Evolutionary conservation across 2,113 vertebrate genomes (phyloP), one percentile per base, ranked within the genome.

Genomic region (Gallinago paraguaiae): DNA sequence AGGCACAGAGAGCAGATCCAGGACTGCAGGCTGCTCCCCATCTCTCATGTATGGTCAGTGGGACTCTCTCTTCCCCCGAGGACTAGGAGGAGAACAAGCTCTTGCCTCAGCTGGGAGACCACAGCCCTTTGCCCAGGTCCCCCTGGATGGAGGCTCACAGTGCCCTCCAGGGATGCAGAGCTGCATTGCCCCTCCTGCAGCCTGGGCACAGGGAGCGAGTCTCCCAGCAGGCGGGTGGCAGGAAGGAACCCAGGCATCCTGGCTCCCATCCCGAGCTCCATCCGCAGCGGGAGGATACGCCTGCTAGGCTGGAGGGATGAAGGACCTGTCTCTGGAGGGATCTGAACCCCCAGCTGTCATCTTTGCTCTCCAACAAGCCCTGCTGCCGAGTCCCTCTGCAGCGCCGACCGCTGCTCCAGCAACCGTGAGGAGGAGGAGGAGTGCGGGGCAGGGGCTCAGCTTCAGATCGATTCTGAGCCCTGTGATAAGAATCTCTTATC

Each of bases 401-500:
- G 50, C 3, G 0, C 53, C 1, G 0, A 31, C 45, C 3, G 4
- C 70, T 76, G 67, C 71, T 88, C 41, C 3, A 0, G 69, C 25
- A 74, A 60, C 56, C 14, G 7, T 1, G 30, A 84, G 37, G 50
- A 92, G 82, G 28, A 86, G 68, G 75, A 95, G 48, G 25, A 83
- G 57, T 60, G n/a, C 3, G 4, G 71, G 72, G 22, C 91, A 80
- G 74, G 88, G 63, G 82, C 86, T 98, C 98, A 97, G 95, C 97
- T 98, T 96, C 97, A 95, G 87, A 98, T 98, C 98, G 93, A 95
- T 98, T 95, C 48, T 81, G 60, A 98, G 96, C 95, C 95, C 39
- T 76, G 82, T 74, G 98, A 98, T 98, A 98, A 98, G 98, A 98
- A 97, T 98, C 98, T 98, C 98, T 98, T 98, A 98, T 98, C 98